These are phyloP conservation scores for Pelusios castaneus DNA, from an alignment of 2,113 vertebrate genomes.

Conservation along the genomic window DNA sequence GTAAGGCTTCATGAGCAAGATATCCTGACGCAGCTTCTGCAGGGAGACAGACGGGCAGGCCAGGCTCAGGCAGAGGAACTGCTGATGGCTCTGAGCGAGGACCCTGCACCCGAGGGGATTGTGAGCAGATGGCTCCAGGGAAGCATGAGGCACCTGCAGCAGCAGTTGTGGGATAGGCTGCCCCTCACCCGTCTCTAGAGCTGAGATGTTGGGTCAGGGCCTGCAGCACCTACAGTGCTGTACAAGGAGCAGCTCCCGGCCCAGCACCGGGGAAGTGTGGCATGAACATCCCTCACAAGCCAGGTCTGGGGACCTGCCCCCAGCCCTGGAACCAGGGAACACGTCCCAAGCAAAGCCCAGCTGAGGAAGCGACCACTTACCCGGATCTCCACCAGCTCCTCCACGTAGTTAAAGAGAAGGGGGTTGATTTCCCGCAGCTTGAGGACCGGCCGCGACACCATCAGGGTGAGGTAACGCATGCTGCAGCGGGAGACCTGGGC, in stretches of 20 bases:
- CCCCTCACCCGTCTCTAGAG: no score
- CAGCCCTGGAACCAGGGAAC: background rate
- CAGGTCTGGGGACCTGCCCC: background rate
- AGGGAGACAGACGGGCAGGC: background rate
- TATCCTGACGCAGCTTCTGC: conserved; percentile 97
- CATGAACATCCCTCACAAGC: no score
- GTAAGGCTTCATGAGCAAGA: conserved; percentile 98
- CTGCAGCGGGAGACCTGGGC: conserved; percentile 93
- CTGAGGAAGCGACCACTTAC: conserved; percentile 71
- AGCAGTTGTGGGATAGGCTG: background rate
- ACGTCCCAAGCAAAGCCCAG: background rate
- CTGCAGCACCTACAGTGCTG: background rate
- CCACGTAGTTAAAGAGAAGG: conserved; percentile 96
- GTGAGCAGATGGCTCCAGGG: background rate
- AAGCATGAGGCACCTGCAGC: background rate
- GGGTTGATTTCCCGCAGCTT: conserved; percentile 95
- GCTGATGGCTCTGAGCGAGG: no score
- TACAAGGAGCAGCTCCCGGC: no score
- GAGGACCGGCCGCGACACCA: conserved; percentile 92
- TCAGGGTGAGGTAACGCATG: conserved; percentile 93
- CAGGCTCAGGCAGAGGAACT: background rate
- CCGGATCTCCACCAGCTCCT: conserved; percentile 96
- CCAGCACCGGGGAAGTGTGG: no score
- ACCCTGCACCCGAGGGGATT: background rate
- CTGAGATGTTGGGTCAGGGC: background rate